Evolutionary conservation across 1,140 invertebrate species (phyloP), one percentile per base, ranked within the genome.

Genomic region (Heliothis subflexa): DNA sequence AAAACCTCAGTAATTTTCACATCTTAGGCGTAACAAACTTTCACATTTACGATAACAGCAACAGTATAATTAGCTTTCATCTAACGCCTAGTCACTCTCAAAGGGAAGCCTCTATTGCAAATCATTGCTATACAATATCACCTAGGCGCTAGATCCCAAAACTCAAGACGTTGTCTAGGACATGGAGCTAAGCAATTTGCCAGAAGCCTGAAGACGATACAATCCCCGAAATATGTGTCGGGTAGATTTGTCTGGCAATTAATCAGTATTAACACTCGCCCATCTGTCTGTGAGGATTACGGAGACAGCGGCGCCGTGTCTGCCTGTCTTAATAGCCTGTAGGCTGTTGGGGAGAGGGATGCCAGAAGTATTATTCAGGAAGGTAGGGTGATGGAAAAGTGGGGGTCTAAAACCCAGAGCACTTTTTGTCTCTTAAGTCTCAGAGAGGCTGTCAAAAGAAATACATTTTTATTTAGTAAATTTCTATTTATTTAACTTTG

Each of bases 151-250:
- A 40, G 5, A 40, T 5, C 33, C 33, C 33, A 40, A 40, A 52
- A 52, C 25, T 18, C 21, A 28, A 70, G 66, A 52, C 47, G 66
- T 70, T 70, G 52, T 70, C 66, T 70, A 40, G 66, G 16, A 21
- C 66, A 45, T 49, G 14, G 47, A 70, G 66, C 47, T 52, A 25
- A 70, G 66, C 66, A 70, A 70, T 70, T 70, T 70, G 66, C 66
- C 66, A 70, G 66, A 4, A 18, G 40, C 28, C 62, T 52, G 47
- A 52, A 70, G 45, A 52, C 45, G 66, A 70, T 52, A 70, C 66
- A 70, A 70, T 70, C 66, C 66, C 62, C 66, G 28, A 70, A 70
- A 70, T 70, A 70, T 70, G 66, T 70, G 66, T 70, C 66, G 66
- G 66, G 47, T 70, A 70, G 66, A 70, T 70, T 70, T 70, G 66